Evolutionary conservation across 2,797 vertebrate genomes (phyloP), one percentile per base, ranked within the genome.

Genomic region (Acipenser ruthenus): DNA sequence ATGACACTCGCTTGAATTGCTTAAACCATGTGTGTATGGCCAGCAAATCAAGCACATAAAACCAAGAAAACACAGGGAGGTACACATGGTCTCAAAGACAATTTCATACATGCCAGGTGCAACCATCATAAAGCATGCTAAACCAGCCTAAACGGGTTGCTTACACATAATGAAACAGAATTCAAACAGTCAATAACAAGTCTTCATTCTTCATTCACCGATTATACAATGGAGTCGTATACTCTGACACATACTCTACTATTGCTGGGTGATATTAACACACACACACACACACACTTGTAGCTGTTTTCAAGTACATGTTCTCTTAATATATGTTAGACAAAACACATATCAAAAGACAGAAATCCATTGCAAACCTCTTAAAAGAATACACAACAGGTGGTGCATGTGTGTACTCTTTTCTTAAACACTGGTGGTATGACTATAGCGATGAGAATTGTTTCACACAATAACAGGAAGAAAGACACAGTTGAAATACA

Each of bases 1-100:
- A 94, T 90, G 94, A 92, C 93, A 69, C 87, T 91, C 88, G 92
- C 93, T 98, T 98, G 94, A 96, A 89, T 96, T 97, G 94, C 90
- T 86, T 80, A 85, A 87, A 77, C 87, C 78, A 87, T 85, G 82
- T 77, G 75, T 81, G 84, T 89, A 89, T 76, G 90, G 90, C 84
- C 84, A 83, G 89, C 93, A 97, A 91, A 92, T 96, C 95, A 98
- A 99, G 94, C 92, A 91, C 87, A 87, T 85, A 84, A 84, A 80
- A 51, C 64, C 65, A 82, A 85, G 83, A 81, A 85, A 90, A 94
- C 90, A 92, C 80, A 86, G 86, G 80, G 86, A 88, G 77, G 83
- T 91, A 93, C 89, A 91, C 84, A 88, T 86, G 78, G 78, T 89
- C 81, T 87, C 86, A 93, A 89, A 90, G 82, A 89, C 84, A 89